Evolutionary conservation across 2,113 vertebrate genomes (phyloP).

Genomic region (Neopipo cinnamomea): DNA sequence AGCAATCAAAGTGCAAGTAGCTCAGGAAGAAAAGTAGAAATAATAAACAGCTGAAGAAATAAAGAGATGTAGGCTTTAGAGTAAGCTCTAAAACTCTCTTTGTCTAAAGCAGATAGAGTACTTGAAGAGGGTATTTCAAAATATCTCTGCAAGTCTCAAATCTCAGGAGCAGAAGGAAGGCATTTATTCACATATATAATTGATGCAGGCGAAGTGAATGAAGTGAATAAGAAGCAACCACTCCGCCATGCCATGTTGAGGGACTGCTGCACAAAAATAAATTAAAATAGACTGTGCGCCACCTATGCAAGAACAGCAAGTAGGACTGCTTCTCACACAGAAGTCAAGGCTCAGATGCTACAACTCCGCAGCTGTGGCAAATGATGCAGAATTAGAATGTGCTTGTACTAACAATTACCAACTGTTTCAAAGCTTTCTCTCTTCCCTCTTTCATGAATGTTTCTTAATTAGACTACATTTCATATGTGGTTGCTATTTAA

Average conservation of each 20-base stretch:
- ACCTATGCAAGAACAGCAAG: not conserved
- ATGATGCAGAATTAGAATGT: not conserved
- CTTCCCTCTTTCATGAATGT: not conserved
- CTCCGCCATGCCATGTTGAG: not conserved
- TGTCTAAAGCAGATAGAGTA: not conserved
- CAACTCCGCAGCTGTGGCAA: not conserved
- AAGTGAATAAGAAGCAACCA: not conserved
- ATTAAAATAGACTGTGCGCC: not conserved
- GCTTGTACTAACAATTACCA: not conserved
- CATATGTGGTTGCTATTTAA: constrained; percentile 6
- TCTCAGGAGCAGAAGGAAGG: not conserved
- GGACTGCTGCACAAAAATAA: not conserved
- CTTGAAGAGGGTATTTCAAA: not conserved
- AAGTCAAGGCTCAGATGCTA: not conserved
- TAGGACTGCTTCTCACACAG: not conserved
- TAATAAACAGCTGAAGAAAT: not conserved
- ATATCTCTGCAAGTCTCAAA: not conserved
- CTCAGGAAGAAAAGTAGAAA: not conserved
- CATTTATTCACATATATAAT: not conserved
- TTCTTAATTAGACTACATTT: not conserved
- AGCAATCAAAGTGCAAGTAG: not conserved
- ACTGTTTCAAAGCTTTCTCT: not conserved
- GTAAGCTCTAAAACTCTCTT: not conserved
- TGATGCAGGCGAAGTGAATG: not conserved
- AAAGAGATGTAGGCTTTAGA: not conserved